phyloP scores from a whole-genome alignment of 2,797 vertebrate species.

The Oreortyx pictus region DNA sequence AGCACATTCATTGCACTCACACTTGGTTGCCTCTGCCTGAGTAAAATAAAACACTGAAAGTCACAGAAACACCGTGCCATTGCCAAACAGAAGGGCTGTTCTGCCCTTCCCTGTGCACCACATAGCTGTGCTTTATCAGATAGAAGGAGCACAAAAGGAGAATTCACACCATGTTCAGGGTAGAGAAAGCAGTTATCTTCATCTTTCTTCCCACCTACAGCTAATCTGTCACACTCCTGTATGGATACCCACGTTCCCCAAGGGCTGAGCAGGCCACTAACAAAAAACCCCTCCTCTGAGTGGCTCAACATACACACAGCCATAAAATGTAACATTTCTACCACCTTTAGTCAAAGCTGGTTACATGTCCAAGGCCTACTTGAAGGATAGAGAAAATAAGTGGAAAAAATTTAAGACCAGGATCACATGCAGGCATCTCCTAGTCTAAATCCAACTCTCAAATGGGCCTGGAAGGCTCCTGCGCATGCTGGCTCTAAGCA shows the following conservation, averaged over 20 bases:
- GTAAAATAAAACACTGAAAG: background rate
- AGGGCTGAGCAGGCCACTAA: background rate
- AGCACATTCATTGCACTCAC: background rate
- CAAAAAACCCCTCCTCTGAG: background rate
- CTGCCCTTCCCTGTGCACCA: background rate
- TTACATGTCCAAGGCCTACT: background rate
- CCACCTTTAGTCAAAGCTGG: background rate
- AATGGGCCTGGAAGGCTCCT: background rate
- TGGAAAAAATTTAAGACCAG: background rate
- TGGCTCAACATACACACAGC: background rate
- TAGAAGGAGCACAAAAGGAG: background rate
- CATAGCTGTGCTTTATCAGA: background rate
- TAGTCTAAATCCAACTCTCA: background rate
- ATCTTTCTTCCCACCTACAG: background rate
- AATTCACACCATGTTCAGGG: background rate
- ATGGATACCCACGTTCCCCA: background rate
- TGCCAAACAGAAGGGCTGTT: background rate
- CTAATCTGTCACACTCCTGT: background rate
- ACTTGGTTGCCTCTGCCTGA: background rate
- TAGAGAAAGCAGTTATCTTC: background rate
- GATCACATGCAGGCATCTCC: background rate
- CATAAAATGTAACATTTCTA: background rate
- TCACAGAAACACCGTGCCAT: background rate
- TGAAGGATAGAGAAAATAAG: background rate
- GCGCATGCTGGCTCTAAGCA: accelerated